Base-by-base conservation (phyloP, 2,888 invertebrate genomes). In the Drosophila peninsularis region DNA sequence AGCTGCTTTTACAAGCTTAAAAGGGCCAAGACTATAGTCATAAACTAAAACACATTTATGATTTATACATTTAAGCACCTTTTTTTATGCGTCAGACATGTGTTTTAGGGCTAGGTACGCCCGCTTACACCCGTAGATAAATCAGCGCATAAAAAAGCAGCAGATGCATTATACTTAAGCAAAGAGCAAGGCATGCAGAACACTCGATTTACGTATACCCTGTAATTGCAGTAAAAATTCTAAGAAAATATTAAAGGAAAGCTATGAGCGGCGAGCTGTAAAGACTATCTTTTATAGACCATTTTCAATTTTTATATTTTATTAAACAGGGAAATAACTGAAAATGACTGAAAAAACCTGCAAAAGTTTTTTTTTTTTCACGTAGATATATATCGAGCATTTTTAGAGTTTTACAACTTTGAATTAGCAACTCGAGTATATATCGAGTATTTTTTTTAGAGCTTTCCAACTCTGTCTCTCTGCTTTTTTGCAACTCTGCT, bases 131-230 rank as follows among this genome's bases (percentile, higher is more conserved):
- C 21, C 45, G 17, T 27, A 11, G 17, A 37, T 36, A 14, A 13
- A 39, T 30, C 30, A 30, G 30, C 2, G 10, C 5, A 30, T 30
- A 27, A 17, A 53, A 3, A 30, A 2, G 14, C 14, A 7, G 42
- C n/a, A 36, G 6, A 2, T 5, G 34, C 17, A 7, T 39, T 45
- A 6, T 47, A 21, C 34, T 44, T 58, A 39, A 50, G 39, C 27
- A 58, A 72, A 55, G 30, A 50, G 21, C 13, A 19, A 17, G 30
- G 17, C 17, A 21, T 24, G 39, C 27, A 34, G 42, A 50, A n/a
- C 6, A 42, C n/a, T 36, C 13, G 34, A 11, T 9, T 34, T 58
- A 58, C 9, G 3, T 13, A 41, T 62, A 32, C 62, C 24, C 39
- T 62, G 61, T 14, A 54, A 30, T 19, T 14, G 5, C 14, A 53